Evolutionary conservation across 2,888 invertebrate genomes (phyloP), one percentile per base, ranked within the genome.

Genomic region (Linhomoeus sp.): DNA sequence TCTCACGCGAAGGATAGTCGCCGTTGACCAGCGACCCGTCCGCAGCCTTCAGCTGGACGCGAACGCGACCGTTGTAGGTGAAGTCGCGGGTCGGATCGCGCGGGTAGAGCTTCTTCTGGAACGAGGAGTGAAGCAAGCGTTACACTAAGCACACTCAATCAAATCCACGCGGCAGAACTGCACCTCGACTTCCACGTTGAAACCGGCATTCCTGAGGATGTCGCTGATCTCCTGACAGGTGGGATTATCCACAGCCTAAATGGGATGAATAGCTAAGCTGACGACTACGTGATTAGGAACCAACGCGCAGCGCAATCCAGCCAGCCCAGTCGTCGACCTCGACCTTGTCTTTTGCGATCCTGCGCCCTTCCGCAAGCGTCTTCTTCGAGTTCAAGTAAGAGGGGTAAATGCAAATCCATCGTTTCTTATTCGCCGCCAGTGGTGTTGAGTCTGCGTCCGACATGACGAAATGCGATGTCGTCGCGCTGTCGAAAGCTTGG

Each of bases 361-460:
- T 76, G 33, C 97, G 74, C 5, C 97, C 97, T 66, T 88, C 80
- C 1, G 82, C 82, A 19, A 81, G 66, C 0, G 86, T 81, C 66
- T 84, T 88, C 63, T 86, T 88, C 58, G 79, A 84, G 64, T 97
- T 94, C 44, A 97, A 73, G 60, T 94, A 97, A 0, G 86, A 81
- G 47, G 97, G 97, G 67, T 97, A 97, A 51, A 97, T 78, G 64
- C 88, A 88, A 48, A 92, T 75, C 94, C 94, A 97, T 48, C 70
- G 50, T 38, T 51, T 51, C 36, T 40, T n/a, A n/a, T n/a, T n/a
- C n/a, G n/a, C n/a, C n/a, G n/a, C n/a, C n/a, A n/a, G n/a, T n/a
- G n/a, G n/a, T n/a, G n/a, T n/a, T n/a, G n/a, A n/a, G n/a, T n/a
- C n/a, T n/a, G n/a, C n/a, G n/a, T n/a, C n/a, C n/a, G n/a, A n/a